These are phyloP conservation scores for Clarias magur DNA, from an alignment of 2,113 vertebrate species.

Conservation along the genomic window DNA sequence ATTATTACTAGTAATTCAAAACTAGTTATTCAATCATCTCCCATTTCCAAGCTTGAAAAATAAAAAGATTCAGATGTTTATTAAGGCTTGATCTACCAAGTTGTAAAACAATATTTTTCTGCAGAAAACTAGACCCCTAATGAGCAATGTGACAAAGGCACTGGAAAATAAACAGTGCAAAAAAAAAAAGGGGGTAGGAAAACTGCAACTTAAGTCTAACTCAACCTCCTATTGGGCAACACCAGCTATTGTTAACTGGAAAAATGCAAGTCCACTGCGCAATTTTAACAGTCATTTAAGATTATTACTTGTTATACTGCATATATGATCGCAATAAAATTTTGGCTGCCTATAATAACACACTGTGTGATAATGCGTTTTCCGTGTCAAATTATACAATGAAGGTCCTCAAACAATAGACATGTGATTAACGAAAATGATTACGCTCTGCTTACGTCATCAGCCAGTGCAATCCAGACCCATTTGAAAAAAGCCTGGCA, in stretches of 20 bases:
- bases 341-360: not conserved
- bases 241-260: not conserved
- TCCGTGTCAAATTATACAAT: not conserved
- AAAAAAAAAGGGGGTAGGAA: not conserved
- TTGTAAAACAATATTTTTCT: not conserved
- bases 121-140: not conserved
- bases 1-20: no score
- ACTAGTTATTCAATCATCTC: not conserved
- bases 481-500: not conserved
- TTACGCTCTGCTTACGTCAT: not conserved
- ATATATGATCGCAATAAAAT: not conserved
- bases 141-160: not conserved
- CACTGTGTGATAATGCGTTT: not conserved
- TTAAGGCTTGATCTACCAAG: not conserved
- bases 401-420: not conserved
- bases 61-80: not conserved
- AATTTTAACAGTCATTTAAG: not conserved
- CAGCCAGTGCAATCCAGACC: not conserved
- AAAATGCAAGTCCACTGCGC: not conserved
- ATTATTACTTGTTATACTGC: constrained; percentile 14
- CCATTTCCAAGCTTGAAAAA: not conserved
- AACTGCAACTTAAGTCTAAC: not conserved
- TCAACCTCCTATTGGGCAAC: not conserved
- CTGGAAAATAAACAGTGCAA: not conserved
- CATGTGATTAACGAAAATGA: not conserved